Percentiles rank a stretch among this genome's conserved stretches.
Conservation (phyloP, 1,140 invertebrate species). For the Protaetia brevitarsis region DNA sequence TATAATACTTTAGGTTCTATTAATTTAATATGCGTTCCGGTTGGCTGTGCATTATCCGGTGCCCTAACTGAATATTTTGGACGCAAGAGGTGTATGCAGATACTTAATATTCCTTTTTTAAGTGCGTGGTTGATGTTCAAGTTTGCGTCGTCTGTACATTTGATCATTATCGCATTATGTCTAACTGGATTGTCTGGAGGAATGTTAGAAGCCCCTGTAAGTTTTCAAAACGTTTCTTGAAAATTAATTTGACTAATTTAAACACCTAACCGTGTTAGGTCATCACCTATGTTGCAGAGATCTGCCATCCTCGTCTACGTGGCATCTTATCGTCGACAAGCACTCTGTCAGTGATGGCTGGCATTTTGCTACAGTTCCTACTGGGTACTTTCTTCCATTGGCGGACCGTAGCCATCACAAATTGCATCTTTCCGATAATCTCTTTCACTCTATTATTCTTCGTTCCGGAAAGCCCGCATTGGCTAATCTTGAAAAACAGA, state of each 20-base stretch:
- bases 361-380: conserved; percentile 67
- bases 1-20: conserved; percentile 63
- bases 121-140: conserved; percentile 69
- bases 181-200: conserved; percentile 71
- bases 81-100: conserved; percentile 67
- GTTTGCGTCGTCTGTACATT: conserved; percentile 56
- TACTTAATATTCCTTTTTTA: conserved; percentile 69
- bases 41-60: conserved; percentile 72
- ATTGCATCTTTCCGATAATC: conserved; percentile 62
- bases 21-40: conserved; percentile 70
- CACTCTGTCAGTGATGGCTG: conserved; percentile 68
- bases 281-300: conserved; percentile 76
- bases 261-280: conserved; percentile 56
- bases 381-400: conserved; percentile 66
- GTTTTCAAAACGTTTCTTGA: too few species aligned
- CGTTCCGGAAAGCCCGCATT: conserved; percentile 75
- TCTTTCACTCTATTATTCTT: conserved; percentile 63
- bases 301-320: conserved; percentile 71
- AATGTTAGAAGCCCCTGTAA: conserved; percentile 73
- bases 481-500: conserved; percentile 63
- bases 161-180: conserved; percentile 64
- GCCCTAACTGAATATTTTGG: conserved; percentile 65
- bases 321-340: conserved; percentile 71
- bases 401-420: conserved; percentile 66
- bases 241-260: conserved; percentile 2